Evolutionary conservation across 2,113 vertebrate species (phyloP).

Genomic region (Gymnobelideus leadbeateri): DNA sequence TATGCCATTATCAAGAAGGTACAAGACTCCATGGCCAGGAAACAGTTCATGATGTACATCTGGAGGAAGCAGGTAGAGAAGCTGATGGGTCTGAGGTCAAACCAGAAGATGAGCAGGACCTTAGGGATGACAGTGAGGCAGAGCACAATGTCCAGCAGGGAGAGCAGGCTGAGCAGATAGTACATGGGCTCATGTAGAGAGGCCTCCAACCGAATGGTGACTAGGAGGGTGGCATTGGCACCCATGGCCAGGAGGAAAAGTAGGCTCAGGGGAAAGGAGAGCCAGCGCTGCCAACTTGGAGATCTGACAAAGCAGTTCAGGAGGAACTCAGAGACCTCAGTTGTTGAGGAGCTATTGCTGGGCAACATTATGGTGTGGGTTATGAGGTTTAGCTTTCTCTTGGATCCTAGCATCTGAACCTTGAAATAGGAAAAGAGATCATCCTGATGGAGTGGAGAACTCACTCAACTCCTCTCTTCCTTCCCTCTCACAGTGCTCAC

Average conservation of each 20-base stretch:
- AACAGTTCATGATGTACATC: constrained; percentile 45
- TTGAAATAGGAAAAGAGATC: not conserved
- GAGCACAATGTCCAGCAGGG: constrained; percentile 30
- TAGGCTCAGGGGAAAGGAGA: constrained; percentile 58
- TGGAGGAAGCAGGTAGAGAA: constrained; percentile 43
- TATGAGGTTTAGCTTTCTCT: not conserved
- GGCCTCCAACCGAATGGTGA: not conserved
- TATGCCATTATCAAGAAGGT: constrained; percentile 56
- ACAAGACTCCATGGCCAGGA: constrained; percentile 44
- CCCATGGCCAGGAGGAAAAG: constrained; percentile 67
- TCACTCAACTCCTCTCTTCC: not conserved
- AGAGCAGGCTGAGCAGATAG: constrained; percentile 46
- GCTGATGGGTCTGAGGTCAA: constrained; percentile 34
- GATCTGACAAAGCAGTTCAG: constrained; percentile 70
- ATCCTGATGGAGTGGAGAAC: not conserved
- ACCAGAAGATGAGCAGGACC: constrained; percentile 46
- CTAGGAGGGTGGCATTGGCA: constrained; percentile 51
- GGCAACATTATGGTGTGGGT: not conserved
- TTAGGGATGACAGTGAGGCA: constrained; percentile 40
- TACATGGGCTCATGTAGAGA: constrained; percentile 50
- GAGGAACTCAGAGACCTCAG: constrained; percentile 54
- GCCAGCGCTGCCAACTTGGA: constrained; percentile 45
- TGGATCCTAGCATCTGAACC: not conserved
- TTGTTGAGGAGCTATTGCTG: constrained; percentile 19
- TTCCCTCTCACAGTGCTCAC: not conserved